phyloP scores from a whole-genome alignment of 2,113 vertebrate genomes.

The Cinclus mexicanus region DNA sequence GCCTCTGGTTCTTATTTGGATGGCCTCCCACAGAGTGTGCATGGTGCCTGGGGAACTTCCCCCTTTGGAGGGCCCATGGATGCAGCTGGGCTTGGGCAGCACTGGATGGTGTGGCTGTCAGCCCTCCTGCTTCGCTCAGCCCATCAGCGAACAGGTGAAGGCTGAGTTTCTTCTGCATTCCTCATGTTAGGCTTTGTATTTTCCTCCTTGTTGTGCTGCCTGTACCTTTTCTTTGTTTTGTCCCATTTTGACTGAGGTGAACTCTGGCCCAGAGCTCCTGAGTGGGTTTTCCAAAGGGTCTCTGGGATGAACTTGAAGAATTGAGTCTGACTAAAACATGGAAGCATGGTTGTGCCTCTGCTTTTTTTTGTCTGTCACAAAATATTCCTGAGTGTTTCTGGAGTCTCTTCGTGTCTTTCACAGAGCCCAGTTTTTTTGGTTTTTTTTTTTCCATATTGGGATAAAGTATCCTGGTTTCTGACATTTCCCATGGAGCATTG shows the following conservation, averaged over 20 bases:
- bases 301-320: not conserved
- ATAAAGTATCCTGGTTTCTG: not conserved
- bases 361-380: not conserved
- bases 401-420: not conserved
- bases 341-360: not conserved
- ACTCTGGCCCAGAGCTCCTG: not conserved
- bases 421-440: not conserved
- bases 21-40: not conserved
- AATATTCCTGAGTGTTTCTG: not conserved
- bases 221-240: not conserved
- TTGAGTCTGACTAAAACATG: not conserved
- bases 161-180: not conserved
- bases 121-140: not conserved
- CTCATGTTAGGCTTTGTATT: not conserved
- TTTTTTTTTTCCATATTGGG: not conserved
- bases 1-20: not conserved
- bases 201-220: not conserved
- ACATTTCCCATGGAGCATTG: not conserved
- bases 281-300: not conserved
- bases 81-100: not conserved
- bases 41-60: rapidly evolving
- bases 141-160: not conserved
- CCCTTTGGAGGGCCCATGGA: rapidly evolving
- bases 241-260: not conserved
- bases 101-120: not conserved